phyloP scores from a whole-genome alignment of 2,113 vertebrate species.

The Pithys albifrons region DNA sequence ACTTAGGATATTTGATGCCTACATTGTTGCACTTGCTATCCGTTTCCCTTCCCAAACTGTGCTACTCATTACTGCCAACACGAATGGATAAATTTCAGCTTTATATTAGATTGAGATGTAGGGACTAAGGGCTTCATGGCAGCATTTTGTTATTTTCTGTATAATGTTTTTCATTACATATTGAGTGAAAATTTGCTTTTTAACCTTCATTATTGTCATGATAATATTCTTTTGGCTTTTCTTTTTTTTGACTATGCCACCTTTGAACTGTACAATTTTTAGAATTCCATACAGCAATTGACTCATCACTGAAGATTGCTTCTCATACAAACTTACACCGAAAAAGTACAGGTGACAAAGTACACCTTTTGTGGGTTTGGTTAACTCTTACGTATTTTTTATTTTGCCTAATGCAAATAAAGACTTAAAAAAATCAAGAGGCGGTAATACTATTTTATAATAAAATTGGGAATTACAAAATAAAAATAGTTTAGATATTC shows the following conservation, averaged over 20 bases:
- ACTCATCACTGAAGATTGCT: background rate
- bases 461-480: background rate
- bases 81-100: slow-evolving; percentile 18
- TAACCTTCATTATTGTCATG: background rate
- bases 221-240: background rate
- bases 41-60: slow-evolving; percentile 21
- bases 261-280: slow-evolving; percentile 14
- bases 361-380: background rate
- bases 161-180: slow-evolving; percentile 36
- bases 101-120: slow-evolving; percentile 42
- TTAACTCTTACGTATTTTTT: background rate
- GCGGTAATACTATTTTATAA: background rate
- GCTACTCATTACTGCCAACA: slow-evolving; percentile 11
- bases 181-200: slow-evolving; percentile 22
- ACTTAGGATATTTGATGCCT: background rate
- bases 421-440: background rate
- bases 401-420: background rate
- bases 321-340: background rate
- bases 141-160: slow-evolving; percentile 15
- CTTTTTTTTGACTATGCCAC: background rate
- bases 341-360: background rate
- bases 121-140: slow-evolving; percentile 26
- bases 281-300: slow-evolving; percentile 24
- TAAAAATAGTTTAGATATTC: background rate
- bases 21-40: background rate